Evolutionary conservation across 2,888 invertebrate species (phyloP).

Genomic region (Orthosia gracilis): DNA sequence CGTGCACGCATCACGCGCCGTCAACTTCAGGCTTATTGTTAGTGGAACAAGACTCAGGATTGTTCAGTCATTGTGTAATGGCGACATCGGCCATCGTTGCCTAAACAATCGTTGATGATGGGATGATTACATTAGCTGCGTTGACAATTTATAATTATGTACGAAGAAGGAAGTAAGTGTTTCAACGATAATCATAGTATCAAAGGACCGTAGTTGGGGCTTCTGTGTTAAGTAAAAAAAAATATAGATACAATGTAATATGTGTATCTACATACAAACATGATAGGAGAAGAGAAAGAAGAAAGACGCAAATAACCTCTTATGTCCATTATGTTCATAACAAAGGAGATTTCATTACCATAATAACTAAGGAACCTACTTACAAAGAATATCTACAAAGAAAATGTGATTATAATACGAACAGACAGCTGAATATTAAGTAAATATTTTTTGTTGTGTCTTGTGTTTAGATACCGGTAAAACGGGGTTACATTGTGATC

Average conservation of each 20-base stretch:
- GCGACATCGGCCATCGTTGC: conserved; percentile 30
- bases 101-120: conserved; percentile 28
- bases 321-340: conserved; percentile 17
- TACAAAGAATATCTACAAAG: conserved; percentile 16
- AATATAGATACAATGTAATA: too few relatives aligned
- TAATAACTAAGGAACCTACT: conserved; percentile 5
- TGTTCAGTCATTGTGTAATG: conserved; percentile 45
- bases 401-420: background rate
- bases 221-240: background rate
- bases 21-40: conserved; percentile 51
- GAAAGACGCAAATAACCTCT: conserved; percentile 5
- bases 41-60: conserved; percentile 52
- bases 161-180: background rate
- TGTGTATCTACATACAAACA: background rate
- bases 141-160: conserved; percentile 10
- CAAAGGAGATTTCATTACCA: conserved; percentile 42
- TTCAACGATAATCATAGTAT: too few relatives aligned
- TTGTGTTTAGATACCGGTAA: background rate
- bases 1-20: conserved; percentile 63
- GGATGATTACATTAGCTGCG: conserved; percentile 23
- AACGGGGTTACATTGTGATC: too few relatives aligned
- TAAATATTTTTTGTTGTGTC: background rate
- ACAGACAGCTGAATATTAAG: background rate
- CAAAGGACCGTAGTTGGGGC: too few relatives aligned
- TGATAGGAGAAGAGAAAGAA: conserved; percentile 20